These are phyloP conservation scores for Drosophila chauvacae DNA, from an alignment of 1,140 invertebrate species.

Conservation along the genomic window DNA sequence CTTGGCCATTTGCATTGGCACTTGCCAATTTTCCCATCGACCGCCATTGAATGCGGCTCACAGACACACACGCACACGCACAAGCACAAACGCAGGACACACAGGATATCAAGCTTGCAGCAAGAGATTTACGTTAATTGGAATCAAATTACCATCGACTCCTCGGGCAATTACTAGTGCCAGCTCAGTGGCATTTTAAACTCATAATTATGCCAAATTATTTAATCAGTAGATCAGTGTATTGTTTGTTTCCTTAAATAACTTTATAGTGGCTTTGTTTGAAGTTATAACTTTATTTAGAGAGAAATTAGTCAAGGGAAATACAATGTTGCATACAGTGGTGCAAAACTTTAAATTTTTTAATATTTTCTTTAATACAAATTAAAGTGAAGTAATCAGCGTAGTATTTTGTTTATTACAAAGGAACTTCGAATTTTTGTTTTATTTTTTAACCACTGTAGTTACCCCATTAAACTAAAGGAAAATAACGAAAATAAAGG, in stretches of 20 bases:
- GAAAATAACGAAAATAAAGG: background rate
- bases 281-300: background rate
- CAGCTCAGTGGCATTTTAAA: conserved; percentile 18
- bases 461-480: conserved; percentile 8
- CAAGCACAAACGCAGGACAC: background rate
- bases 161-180: conserved; percentile 15
- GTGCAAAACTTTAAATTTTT: background rate
- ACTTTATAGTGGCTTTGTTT: background rate
- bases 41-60: conserved; percentile 14
- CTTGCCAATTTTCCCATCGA: conserved; percentile 61
- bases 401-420: background rate
- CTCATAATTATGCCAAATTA: conserved; percentile 1
- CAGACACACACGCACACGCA: background rate
- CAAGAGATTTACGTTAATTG: conserved; percentile 48
- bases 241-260: background rate
- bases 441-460: background rate
- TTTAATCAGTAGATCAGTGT: conserved; percentile 5
- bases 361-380: background rate
- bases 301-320: background rate
- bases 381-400: background rate
- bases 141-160: conserved; percentile 44
- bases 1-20: conserved; percentile 57
- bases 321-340: conserved; percentile 14
- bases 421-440: background rate
- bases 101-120: conserved; percentile 15